Conservation (phyloP, 2,797 vertebrate genomes). For the Peromyscus eremicus region DNA sequence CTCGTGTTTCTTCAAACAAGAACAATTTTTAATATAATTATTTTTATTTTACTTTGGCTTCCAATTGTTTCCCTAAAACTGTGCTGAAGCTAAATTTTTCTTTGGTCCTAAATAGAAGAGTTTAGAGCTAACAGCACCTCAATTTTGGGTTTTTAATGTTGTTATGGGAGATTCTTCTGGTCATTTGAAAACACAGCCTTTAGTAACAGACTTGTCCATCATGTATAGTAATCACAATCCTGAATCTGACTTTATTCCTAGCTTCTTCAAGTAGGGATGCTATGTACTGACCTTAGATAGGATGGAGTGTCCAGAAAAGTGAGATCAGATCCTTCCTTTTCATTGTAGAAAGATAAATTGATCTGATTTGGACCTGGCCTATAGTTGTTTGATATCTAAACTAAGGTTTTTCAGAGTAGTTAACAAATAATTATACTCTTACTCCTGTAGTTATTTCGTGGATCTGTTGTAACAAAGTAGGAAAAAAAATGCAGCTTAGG, state of each 20-base stretch:
- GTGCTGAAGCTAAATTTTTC: background rate
- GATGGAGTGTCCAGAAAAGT: background rate
- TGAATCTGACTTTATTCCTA: background rate
- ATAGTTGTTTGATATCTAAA: background rate
- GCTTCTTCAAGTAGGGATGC: background rate
- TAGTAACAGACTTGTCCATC: background rate
- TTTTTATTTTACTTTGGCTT: constrained; percentile 26
- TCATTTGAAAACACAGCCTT: background rate
- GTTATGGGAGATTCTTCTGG: background rate
- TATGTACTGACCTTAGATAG: fast-evolving
- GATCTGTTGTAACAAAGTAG: background rate
- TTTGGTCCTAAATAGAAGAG: background rate
- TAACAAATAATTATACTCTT: background rate
- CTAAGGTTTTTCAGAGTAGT: background rate
- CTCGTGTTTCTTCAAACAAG: constrained; percentile 64
- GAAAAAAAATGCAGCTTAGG: background rate
- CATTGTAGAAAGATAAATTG: fast-evolving
- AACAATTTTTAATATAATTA: constrained; percentile 66
- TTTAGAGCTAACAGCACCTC: background rate
- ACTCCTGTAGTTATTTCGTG: background rate
- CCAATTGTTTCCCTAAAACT: constrained; percentile 35
- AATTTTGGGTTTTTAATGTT: background rate
- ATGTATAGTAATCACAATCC: background rate
- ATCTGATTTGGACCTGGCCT: background rate
- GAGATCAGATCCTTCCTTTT: background rate